Evolutionary conservation across 2,113 vertebrate species (phyloP), one percentile per base, ranked within the genome.

Genomic region (Chionis minor): DNA sequence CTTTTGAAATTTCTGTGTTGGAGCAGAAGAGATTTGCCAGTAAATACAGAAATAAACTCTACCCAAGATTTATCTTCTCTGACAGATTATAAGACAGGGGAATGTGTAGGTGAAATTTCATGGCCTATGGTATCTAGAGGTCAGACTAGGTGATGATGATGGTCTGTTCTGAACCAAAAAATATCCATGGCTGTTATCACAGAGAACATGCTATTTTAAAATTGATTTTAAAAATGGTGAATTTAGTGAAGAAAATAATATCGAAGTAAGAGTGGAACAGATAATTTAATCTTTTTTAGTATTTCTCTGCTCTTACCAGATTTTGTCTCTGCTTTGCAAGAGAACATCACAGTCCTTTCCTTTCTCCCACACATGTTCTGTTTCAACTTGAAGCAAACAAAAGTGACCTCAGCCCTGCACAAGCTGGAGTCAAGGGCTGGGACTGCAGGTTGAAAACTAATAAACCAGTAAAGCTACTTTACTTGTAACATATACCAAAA

Each of bases 41-140:
- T 87, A 78, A 91, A 87, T 58, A 86, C 33, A 88, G 62, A 95
- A 92, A 89, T 47, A 95, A 83, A 81, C 33, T 59, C 47, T 86
- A 44, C 8, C 14, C 21, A 51, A 63, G 54, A 73, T 69, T 88
- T 72, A 71, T 85, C 35, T 90, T 65, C 52, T 72, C 55, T 92
- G 59, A 81, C 66, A 85, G 17, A 86, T 66, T 72, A 84, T 88
- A 94, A 86, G 65, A 56, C 21, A 86, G 49, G 20, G 17, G 42
- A 72, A 84, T 80, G 32, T 5, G 2, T 6, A 86, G 70, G 38
- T 73, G 54, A 96, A 92, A 77, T 81, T 82, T 84, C 58, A 74
- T 80, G 61, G 40, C 32, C 85, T 81, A 8, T 56, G 21, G 23
- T 78, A 84, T 69, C 45, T 22, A 45, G 56, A 93, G 44, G 56